Percentiles rank a stretch among this genome's conserved stretches.
Conservation (phyloP, 2,888 invertebrate species). For the Cyrtodaria siliqua region DNA sequence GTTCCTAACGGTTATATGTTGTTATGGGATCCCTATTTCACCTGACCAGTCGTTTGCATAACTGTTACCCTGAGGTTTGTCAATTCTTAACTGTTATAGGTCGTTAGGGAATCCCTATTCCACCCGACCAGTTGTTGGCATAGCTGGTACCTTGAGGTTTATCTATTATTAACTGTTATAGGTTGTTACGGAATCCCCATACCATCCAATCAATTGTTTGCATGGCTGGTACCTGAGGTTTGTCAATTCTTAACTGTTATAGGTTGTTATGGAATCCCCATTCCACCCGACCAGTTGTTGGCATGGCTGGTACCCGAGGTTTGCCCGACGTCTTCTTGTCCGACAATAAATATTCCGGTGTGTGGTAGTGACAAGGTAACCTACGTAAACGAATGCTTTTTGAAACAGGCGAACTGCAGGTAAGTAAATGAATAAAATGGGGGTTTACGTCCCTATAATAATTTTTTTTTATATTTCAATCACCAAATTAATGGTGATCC, state of each 20-base stretch:
- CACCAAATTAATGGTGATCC: too few relatives aligned
- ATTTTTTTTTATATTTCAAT: too few relatives aligned
- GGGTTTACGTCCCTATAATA: too few relatives aligned
- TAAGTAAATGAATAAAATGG: constrained; percentile 2
- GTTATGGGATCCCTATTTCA: too few relatives aligned
- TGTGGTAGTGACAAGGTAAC: constrained; percentile 24
- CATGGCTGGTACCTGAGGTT: constrained; percentile 42
- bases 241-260: too few relatives aligned
- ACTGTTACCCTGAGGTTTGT: constrained; percentile 36
- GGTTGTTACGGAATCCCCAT: too few relatives aligned
- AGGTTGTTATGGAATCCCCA: constrained; percentile 18
- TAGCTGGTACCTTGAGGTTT: too few relatives aligned
- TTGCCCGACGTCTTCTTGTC: constrained; percentile 29
- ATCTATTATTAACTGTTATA: too few relatives aligned
- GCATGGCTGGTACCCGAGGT: constrained; percentile 36
- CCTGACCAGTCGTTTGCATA: too few relatives aligned
- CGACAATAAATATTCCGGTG: constrained; percentile 19
- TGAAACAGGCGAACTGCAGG: constrained; percentile 36
- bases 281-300: constrained; percentile 36
- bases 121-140: constrained; percentile 29
- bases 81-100: too few relatives aligned
- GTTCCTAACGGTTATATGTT: too few relatives aligned
- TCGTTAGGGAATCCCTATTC: constrained; percentile 24
- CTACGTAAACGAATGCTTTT: constrained; percentile 34
- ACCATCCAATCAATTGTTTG: too few relatives aligned